Evolutionary conservation across 2,888 invertebrate genomes (phyloP), one percentile per base, ranked within the genome.

Genomic region (Synanthedon formicaeformis): DNA sequence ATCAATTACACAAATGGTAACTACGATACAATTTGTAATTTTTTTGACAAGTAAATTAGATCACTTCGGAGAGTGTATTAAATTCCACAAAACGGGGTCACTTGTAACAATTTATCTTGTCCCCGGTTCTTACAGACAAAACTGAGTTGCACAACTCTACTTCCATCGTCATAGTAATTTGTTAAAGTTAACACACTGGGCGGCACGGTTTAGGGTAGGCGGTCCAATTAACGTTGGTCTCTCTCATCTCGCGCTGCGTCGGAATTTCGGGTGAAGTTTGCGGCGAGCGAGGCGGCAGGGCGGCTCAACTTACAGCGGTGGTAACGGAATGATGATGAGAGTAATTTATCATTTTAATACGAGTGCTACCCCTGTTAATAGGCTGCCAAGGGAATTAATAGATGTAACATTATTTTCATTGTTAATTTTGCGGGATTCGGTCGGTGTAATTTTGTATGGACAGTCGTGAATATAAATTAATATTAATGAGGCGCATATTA

Each of bases 331-430:
- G 75, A 81, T 83, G 79, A 83, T 83, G 80, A 76, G 75, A 71
- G 74, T 72, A 76, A 83, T 85, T 83, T 84, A 82, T 85, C 84
- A 85, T 84, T 85, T 84, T 84, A 84, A 85, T 84, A 82, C 77
- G 81, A 73, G 67, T 65, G 69, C 70, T 75, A 73, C 82, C 81
- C 78, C 75, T 75, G 81, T 82, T 84, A 83, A 81, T 81, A 75
- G 73, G 69, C 69, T 80, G 81, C 71, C 75, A 67, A 69, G 79
- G 78, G 81, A 76, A 84, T 84, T 81, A 84, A 84, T 82, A 83
- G 78, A 75, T 67, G 71, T 76, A 71, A 75, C 75, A 79, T 81
- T 82, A 81, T 81, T 83, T 83, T 81, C 79, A 77, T 75, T 79
- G 80, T 75, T 77, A 40, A 53, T 50, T 50, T 50, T 50, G 50